Percentiles rank a stretch among this genome's conserved stretches.
These are phyloP conservation scores for Apteryx owenii DNA, from an alignment of 2,113 vertebrate genomes.

Conservation along the genomic window DNA sequence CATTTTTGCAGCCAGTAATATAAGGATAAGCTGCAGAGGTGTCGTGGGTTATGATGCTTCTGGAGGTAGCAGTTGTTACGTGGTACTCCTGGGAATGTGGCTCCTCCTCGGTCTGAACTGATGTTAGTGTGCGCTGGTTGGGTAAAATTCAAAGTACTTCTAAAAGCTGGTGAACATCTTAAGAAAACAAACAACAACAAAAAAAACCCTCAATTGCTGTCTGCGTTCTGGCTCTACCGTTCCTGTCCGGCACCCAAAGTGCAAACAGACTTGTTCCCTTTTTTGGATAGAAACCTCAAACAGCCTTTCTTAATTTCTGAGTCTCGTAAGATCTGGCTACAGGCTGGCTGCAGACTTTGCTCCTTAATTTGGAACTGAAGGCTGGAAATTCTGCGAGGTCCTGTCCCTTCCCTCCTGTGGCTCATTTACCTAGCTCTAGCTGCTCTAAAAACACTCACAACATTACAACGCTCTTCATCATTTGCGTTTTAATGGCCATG, in stretches of 20 bases:
- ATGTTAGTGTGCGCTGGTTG: too few species aligned
- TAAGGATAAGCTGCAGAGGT: accelerated
- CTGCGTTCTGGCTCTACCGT: not conserved
- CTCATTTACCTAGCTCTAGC: not conserved
- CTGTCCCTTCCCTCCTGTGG: not conserved
- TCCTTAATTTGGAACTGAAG: not conserved
- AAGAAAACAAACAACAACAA: too few species aligned
- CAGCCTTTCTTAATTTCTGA: not conserved
- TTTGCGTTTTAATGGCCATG: not conserved
- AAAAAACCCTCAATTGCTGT: not conserved
- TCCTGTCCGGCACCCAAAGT: not conserved
- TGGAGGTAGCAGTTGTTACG: accelerated
- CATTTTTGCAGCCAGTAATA: not conserved
- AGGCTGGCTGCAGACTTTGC: not conserved
- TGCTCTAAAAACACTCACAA: not conserved
- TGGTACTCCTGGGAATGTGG: not conserved
- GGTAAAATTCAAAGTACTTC: not conserved
- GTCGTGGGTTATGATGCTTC: not conserved
- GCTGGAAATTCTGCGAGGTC: not conserved
- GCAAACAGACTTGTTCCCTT: not conserved
- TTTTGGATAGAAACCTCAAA: not conserved
- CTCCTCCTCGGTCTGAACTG: not conserved
- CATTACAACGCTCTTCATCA: too few species aligned
- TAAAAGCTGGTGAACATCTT: not conserved
- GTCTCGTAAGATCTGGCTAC: not conserved